Base-by-base conservation (phyloP, 2,888 invertebrate species). In the Stenodema calcarata region DNA sequence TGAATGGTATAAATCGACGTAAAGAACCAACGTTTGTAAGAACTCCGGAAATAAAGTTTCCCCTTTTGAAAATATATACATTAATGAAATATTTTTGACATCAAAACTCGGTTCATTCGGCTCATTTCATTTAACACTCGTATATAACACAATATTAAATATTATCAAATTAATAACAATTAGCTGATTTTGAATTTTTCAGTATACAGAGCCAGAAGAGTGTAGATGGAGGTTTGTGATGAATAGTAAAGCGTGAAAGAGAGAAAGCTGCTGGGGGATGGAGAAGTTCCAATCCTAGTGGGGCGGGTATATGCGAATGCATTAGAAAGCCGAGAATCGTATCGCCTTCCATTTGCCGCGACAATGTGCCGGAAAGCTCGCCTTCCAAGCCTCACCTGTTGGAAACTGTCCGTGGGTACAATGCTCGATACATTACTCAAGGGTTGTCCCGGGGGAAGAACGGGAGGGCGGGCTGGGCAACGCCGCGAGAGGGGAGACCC, bases 351-450 rank as follows among this genome's bases (percentile, higher is more conserved):
- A 69, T 54, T 69, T 69, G 69, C 62, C 18, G 18, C 62, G 82
- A 82, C 82, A 82, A 82, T 82, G 35, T 11, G 44, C 62, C 44
- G 41, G 35, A 62, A 30, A 54, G 30, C 35, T 69, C 35, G 69
- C 82, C 16, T 78, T 54, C 35, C 41, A 82, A 42, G 69, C 47
- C 69, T 82, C 82, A 82, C 82, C 82, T 82, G 82, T 82, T 82
- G 82, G 82, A 82, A 82, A 62, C 82, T 82, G 82, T 82, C 82
- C 44, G 47, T 35, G 42, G 14, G 69, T 82, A 82, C 82, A 82
- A 82, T 82, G 69, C 82, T 82, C 35, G 35, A 82, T 18, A 41
- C 82, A 82, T 82, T 82, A 82, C 82, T 82, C 82, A 82, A 82
- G 82, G 28, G 44, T 50, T 80, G 50, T 27, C n/a, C 23, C 16